phyloP scores from a whole-genome alignment of 2,113 vertebrate genomes.

The Ursus arctos region DNA sequence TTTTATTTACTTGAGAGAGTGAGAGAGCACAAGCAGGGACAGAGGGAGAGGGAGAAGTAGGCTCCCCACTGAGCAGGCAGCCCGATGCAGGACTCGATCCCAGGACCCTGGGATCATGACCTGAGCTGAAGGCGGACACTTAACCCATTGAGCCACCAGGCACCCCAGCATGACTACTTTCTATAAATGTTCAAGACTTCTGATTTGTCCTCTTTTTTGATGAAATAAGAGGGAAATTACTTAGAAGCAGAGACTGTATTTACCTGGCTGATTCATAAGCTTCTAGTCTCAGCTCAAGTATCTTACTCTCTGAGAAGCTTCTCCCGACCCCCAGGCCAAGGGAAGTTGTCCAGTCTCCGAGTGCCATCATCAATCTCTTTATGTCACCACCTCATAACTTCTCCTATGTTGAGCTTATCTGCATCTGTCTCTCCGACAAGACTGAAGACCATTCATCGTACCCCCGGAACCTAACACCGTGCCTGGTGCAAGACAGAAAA shows the following conservation, averaged over 20 bases:
- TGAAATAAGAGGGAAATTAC: constrained; percentile 38
- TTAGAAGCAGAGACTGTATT: background rate
- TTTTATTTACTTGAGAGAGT: background rate
- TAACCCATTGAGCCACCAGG: background rate
- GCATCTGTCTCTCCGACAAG: background rate
- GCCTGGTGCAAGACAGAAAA: background rate
- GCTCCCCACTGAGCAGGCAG: background rate
- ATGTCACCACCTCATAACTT: background rate
- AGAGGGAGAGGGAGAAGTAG: background rate
- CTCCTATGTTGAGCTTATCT: background rate
- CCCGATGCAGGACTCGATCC: background rate
- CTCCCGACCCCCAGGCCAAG: background rate
- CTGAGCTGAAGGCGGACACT: background rate
- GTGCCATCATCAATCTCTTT: background rate
- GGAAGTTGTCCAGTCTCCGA: background rate
- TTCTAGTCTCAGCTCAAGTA: background rate
- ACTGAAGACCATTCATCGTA: background rate
- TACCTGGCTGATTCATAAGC: background rate
- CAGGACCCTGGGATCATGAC: background rate
- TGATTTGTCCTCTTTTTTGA: background rate
- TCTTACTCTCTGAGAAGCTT: background rate
- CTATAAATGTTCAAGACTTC: constrained; percentile 52
- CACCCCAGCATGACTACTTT: background rate
- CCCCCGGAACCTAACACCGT: background rate
- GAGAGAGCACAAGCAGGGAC: background rate